Evolutionary conservation across 2,888 invertebrate genomes (phyloP).

Genomic region (Lydus trimaculatus): DNA sequence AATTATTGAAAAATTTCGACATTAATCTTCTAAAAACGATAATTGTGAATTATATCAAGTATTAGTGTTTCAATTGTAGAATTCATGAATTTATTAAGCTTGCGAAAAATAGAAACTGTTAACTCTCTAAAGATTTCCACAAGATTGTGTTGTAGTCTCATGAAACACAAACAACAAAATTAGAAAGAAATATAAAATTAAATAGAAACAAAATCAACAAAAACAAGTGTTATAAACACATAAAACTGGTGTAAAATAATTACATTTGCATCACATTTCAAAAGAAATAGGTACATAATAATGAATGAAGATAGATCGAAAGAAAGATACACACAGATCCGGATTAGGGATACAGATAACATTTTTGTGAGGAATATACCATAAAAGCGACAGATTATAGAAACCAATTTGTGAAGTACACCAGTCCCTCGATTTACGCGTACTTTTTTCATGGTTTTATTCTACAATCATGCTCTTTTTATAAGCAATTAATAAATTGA

Average conservation of each 20-base stretch:
- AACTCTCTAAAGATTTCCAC: neutral
- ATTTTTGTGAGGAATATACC: neutral
- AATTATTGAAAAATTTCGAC: neutral
- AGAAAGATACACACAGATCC: neutral
- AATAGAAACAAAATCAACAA: neutral
- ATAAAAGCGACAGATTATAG: too few relatives aligned
- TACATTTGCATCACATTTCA: neutral
- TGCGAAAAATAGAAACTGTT: neutral
- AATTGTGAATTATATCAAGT: too few relatives aligned
- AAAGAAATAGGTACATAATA: neutral
- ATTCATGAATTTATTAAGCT: neutral
- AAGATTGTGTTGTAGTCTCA: neutral
- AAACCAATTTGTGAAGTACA: too few relatives aligned
- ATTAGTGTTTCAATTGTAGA: neutral
- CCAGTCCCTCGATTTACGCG: too few relatives aligned
- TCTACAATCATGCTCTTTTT: too few relatives aligned
- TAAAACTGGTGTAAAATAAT: neutral
- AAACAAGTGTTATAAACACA: neutral
- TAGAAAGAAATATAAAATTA: neutral
- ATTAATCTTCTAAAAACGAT: neutral
- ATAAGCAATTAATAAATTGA: too few relatives aligned
- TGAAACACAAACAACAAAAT: neutral
- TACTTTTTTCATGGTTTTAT: too few relatives aligned
- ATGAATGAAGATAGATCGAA: neutral
- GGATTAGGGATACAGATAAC: neutral